A percentile compares a stretch with the other conserved stretches of the same genome.
These are phyloP conservation scores for Diarsia brunnea DNA, from an alignment of 2,888 invertebrate genomes.

Conservation along the genomic window DNA sequence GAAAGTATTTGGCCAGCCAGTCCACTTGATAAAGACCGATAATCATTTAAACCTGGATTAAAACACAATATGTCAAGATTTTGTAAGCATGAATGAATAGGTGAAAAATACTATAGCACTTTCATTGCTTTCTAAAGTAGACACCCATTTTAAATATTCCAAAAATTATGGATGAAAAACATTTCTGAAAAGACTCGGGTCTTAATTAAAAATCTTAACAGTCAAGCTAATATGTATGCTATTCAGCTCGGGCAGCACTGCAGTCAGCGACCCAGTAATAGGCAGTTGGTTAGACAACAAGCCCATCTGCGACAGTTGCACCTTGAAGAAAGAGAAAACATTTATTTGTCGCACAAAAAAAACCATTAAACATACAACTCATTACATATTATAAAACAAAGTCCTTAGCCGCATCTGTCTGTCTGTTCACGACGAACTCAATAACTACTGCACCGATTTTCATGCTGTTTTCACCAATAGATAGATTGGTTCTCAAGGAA, in stretches of 20 bases:
- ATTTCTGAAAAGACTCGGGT: neutral
- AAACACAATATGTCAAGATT: neutral
- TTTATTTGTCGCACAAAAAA: no score
- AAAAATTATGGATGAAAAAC: neutral
- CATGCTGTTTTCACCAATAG: no score
- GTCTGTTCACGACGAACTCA: no score
- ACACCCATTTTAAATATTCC: neutral
- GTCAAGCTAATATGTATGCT: slow-evolving; percentile 76
- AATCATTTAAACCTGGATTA: neutral
- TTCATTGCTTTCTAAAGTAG: neutral
- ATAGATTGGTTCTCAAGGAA: no score
- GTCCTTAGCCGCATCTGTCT: no score
- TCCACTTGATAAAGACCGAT: neutral
- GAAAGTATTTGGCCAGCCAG: slow-evolving; percentile 1
- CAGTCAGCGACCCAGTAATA: slow-evolving; percentile 64
- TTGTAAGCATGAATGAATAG: neutral
- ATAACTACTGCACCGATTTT: no score
- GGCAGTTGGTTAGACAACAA: slow-evolving; percentile 73
- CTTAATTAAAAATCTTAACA: slow-evolving; percentile 71
- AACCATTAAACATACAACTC: no score
- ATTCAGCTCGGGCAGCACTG: slow-evolving; percentile 75
- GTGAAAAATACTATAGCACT: no score
- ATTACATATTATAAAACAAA: no score
- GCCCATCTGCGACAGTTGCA: slow-evolving; percentile 76
- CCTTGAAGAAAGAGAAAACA: slow-evolving; percentile 56